A percentile compares a stretch with the other conserved stretches of the same genome.
Conservation (phyloP, 2,113 vertebrate species). For the Saguinus imperator region DNA sequence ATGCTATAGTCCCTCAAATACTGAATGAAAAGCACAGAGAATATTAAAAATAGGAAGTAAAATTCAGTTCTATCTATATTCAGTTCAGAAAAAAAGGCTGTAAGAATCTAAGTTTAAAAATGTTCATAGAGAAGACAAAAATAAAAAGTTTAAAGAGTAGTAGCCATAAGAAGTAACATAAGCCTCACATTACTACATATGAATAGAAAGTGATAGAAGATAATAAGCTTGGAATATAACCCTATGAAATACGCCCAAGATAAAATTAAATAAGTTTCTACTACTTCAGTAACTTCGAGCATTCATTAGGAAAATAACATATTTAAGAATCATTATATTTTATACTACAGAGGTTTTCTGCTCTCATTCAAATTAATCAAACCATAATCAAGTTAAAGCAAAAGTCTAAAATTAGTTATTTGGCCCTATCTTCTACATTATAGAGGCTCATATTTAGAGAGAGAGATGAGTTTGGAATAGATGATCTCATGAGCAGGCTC, state of each 20-base stretch:
- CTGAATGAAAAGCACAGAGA: not conserved
- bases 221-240: not conserved
- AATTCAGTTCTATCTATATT: not conserved
- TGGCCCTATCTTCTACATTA: not conserved
- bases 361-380: constrained; percentile 27
- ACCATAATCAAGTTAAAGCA: not conserved
- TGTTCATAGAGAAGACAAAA: constrained; percentile 5
- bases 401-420: not conserved
- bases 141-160: constrained; percentile 19
- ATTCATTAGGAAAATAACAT: constrained; percentile 35
- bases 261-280: constrained; percentile 8
- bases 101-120: not conserved
- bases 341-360: not conserved
- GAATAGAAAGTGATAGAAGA: constrained; percentile 12
- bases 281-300: constrained; percentile 15
- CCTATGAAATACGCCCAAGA: not conserved
- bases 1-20: not conserved
- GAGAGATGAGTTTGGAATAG: not conserved
- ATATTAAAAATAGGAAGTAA: not conserved
- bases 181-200: not conserved
- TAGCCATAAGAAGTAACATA: not conserved
- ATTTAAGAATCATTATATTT: constrained; percentile 28
- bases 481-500: not conserved
- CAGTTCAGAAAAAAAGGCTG: not conserved
- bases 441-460: not conserved